Evolutionary conservation across 2,113 vertebrate genomes (phyloP).

Genomic region (Leucosticte australis): DNA sequence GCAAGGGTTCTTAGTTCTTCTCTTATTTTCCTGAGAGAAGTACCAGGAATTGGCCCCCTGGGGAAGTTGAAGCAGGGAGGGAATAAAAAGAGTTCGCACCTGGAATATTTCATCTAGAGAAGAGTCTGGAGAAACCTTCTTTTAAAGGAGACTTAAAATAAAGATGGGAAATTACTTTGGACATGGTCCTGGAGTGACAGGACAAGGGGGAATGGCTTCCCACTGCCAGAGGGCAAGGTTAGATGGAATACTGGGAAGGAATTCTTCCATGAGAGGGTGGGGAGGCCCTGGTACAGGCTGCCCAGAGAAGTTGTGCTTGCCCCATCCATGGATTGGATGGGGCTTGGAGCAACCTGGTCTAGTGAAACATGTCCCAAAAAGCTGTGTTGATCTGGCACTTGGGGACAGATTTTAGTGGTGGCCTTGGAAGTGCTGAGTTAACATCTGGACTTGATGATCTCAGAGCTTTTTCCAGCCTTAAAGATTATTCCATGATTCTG

Average conservation of each 20-base stretch:
- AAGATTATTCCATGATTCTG: background rate
- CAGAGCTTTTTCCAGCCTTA: background rate
- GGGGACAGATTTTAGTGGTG: background rate
- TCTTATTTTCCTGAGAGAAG: background rate
- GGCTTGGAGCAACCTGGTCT: background rate
- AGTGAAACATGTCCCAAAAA: background rate
- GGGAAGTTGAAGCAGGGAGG: background rate
- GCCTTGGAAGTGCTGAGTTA: background rate
- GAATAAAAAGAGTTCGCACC: fast-evolving
- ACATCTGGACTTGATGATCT: background rate
- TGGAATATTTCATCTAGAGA: background rate
- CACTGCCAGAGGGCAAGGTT: background rate
- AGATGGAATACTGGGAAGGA: background rate
- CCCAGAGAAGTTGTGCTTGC: background rate
- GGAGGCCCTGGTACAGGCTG: background rate
- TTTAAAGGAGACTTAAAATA: background rate
- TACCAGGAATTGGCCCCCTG: background rate
- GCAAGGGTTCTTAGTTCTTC: background rate
- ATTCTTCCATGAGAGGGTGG: background rate
- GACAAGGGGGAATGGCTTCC: background rate
- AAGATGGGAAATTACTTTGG: background rate
- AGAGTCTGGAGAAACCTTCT: background rate
- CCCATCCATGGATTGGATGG: background rate
- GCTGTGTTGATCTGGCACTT: fast-evolving
- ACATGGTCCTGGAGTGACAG: background rate